Conservation (phyloP, 2,888 invertebrate genomes). For the Arenicola marina region DNA sequence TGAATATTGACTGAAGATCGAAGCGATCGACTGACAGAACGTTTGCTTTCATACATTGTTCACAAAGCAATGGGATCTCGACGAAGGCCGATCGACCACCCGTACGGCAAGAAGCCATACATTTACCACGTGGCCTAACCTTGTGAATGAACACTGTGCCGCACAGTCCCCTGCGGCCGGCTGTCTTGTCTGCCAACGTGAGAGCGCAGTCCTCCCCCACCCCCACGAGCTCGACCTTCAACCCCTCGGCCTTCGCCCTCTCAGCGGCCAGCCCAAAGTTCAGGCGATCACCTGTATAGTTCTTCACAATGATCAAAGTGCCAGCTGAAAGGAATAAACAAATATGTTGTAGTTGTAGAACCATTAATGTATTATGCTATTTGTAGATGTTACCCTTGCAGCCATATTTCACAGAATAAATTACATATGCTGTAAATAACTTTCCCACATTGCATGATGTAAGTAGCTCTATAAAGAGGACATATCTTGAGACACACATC, state of each 20-base stretch:
- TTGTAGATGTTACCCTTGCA: neutral
- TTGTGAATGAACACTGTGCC: slow-evolving; percentile 67
- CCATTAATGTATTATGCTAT: too few species aligned
- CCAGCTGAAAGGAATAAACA: slow-evolving; percentile 32
- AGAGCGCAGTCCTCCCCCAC: slow-evolving; percentile 71
- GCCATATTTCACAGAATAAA: neutral
- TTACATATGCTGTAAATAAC: too few species aligned
- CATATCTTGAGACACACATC: neutral
- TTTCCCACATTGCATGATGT: neutral
- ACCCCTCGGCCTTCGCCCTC: slow-evolving; percentile 58
- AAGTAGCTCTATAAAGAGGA: neutral
- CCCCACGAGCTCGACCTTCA: slow-evolving; percentile 67
- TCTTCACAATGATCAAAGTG: slow-evolving; percentile 54
- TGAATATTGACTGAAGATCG: too few species aligned
- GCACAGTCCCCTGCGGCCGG: slow-evolving; percentile 69
- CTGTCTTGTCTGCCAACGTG: slow-evolving; percentile 60
- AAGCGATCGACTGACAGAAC: too few species aligned
- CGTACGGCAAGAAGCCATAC: too few species aligned
- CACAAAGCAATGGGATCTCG: too few species aligned
- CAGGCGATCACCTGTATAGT: slow-evolving; percentile 58
- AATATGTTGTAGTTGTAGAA: neutral
- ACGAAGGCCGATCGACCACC: too few species aligned
- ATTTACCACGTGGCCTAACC: slow-evolving; percentile 40
- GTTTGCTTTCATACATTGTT: too few species aligned
- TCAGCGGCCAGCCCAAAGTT: slow-evolving; percentile 58